Evolutionary conservation across 2,888 invertebrate genomes (phyloP), one percentile per base, ranked within the genome.

Genomic region (Arrhopalites spinosus): DNA sequence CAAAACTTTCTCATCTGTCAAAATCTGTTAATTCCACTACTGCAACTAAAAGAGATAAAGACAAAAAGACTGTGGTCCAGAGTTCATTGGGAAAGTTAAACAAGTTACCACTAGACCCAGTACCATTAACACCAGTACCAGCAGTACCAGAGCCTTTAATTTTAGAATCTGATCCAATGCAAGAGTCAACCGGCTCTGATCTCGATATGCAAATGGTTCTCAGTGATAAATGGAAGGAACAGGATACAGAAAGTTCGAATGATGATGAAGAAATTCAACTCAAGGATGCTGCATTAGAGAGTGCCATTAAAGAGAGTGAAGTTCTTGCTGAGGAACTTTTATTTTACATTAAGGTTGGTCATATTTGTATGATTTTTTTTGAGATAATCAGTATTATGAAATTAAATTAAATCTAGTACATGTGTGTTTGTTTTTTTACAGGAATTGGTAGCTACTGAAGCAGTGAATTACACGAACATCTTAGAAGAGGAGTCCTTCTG

Each of bases 321-420:
- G 86, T 86, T 43, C 87, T 89, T 83, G 86, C 88, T 77, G 86
- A 90, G 84, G 90, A 90, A 83, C 87, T 89, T 59, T 89, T n/a
- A n/a, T n/a, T n/a, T n/a, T n/a, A n/a, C n/a, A n/a, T n/a, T n/a
- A n/a, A n/a, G n/a, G n/a, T n/a, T n/a, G n/a, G n/a, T n/a, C n/a
- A n/a, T n/a, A n/a, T n/a, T n/a, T n/a, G n/a, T n/a, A n/a, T n/a
- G n/a, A n/a, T n/a, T n/a, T n/a, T n/a, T n/a, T n/a, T n/a, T n/a
- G n/a, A n/a, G n/a, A n/a, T n/a, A n/a, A n/a, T n/a, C n/a, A n/a
- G n/a, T n/a, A n/a, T n/a, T n/a, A n/a, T n/a, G n/a, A n/a, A n/a
- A n/a, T n/a, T n/a, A n/a, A n/a, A n/a, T n/a, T n/a, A n/a, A n/a
- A n/a, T n/a, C n/a, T n/a, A n/a, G n/a, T n/a, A n/a, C n/a, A n/a